Base-by-base conservation (phyloP, 2,797 vertebrate genomes). In the Gambelia wislizenii region DNA sequence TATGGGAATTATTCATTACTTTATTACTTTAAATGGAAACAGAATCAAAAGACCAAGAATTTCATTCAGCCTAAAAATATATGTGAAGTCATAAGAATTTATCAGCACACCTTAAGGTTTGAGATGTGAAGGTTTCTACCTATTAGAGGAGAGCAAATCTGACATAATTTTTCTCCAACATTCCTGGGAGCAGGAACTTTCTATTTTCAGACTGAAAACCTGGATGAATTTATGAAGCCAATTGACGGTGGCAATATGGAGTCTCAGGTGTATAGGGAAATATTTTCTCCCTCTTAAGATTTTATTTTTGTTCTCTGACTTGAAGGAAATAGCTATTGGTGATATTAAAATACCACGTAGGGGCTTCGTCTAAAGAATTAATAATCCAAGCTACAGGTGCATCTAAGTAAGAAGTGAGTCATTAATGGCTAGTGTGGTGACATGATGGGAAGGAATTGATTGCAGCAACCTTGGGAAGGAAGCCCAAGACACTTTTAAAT, bases 21-120 rank as follows among this genome's bases (percentile, higher is more conserved):
- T 76, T 85, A 85, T 85, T 85, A 85, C 33, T 27, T 76, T 85
- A 33, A 85, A 76, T 85, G 54, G 72, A 76, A 76, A 30, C 70
- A 33, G 72, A 72, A 85, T 76, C 39, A 76, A 75, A 76, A 85
- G 72, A 61, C 14, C 20, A 9, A 76, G 0, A 20, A 18, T 70
- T 42, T 52, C 36, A 27, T 76, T 61, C 44, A 27, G 27, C 36
- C 54, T 79, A 79, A 9, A 52, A 75, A 56, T 59, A 9, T 59
- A 33, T 10, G 47, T 85, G 84, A 76, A 72, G 72, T 76, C 54
- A 42, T n/a, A 39, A n/a, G 54, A 61, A 76, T 44, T 61, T 76
- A 59, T 47, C 39, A 61, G 84, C 54, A 76, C 14, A 76, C 72
- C 74, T 85, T 9, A 25, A 61, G 18, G 30, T 59, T 22, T 59